Base-by-base conservation (phyloP, 2,888 invertebrate genomes). In the Drosophila phalerata region DNA sequence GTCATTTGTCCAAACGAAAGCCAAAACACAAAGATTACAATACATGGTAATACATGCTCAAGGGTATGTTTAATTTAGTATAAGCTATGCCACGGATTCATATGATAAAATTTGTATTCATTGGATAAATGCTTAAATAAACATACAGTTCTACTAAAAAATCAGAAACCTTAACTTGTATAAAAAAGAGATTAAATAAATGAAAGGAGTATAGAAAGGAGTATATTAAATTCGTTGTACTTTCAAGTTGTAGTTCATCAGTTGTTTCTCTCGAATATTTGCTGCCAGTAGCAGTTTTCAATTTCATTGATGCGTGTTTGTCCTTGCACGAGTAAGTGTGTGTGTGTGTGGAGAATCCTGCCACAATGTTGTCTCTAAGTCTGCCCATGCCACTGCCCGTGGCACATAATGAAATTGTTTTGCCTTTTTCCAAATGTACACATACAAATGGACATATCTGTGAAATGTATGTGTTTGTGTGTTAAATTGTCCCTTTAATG, bases 401-500 rank as follows among this genome's bases (percentile, higher is more conserved):
- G 56, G 49, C 57, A 69, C 57, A 34, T 74, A 81, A 81, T 85
- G 74, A 87, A 85, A 85, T 85, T 83, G 88, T 81, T 79, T 76
- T 76, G 71, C 72, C 79, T 69, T 73, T 77, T 69, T n/a, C 47
- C 64, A 65, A 74, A 68, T 73, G 52, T 79, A 76, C 69, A 71
- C 10, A 30, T 19, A 56, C 34, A 74, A 48, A 57, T 53, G 17
- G 32, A 25, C 49, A 15, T 22, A 17, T n/a, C 28, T 28, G 6
- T 6, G 28, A 28, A 28, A n/a, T 28, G 43, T 15, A 38, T 47
- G 1, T 28, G 32, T 34, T 6, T 34, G 30, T 43, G 38, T 38
- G 17, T 42, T 10, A 22, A 43, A 19, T 19, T 19, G 11, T 42
- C 19, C 42, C 22, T 17, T 43, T 34, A 38, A 5, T 56, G 30